Conservation (phyloP, 2,797 vertebrate species). For the Capromys pilorides region DNA sequence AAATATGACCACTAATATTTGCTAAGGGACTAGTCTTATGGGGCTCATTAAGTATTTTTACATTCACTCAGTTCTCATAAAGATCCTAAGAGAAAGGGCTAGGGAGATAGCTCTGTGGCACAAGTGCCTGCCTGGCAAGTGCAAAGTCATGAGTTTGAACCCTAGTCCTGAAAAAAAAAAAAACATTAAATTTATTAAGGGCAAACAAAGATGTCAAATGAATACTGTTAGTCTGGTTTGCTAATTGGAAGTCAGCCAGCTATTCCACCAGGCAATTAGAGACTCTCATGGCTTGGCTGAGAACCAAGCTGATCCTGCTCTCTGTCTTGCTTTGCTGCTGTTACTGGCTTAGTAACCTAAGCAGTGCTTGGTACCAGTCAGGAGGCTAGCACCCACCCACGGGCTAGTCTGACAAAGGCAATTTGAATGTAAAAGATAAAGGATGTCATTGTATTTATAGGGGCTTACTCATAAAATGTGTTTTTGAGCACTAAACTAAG, state of each 20-base stretch:
- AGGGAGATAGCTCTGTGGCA: no score
- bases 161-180: no score
- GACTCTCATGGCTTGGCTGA: constrained; percentile 41
- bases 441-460: constrained; percentile 38
- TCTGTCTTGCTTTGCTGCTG: neutral
- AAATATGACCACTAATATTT: neutral
- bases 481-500: neutral
- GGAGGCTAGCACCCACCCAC: constrained; percentile 19
- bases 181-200: constrained; percentile 40
- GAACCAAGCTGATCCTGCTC: constrained; percentile 36
- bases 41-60: neutral
- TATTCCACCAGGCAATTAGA: constrained; percentile 23
- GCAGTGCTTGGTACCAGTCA: constrained; percentile 25
- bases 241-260: constrained; percentile 62
- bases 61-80: neutral
- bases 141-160: no score
- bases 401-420: constrained; percentile 45
- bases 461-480: constrained; percentile 6
- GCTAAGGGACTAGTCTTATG: neutral
- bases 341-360: neutral
- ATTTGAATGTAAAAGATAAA: constrained; percentile 54
- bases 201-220: constrained; percentile 59
- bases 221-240: constrained; percentile 34
- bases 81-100: neutral
- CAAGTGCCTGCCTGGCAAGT: no score